A percentile compares a stretch with the other conserved stretches of the same genome.
Conservation (phyloP, 2,113 vertebrate species). For the Poecile atricapillus region DNA sequence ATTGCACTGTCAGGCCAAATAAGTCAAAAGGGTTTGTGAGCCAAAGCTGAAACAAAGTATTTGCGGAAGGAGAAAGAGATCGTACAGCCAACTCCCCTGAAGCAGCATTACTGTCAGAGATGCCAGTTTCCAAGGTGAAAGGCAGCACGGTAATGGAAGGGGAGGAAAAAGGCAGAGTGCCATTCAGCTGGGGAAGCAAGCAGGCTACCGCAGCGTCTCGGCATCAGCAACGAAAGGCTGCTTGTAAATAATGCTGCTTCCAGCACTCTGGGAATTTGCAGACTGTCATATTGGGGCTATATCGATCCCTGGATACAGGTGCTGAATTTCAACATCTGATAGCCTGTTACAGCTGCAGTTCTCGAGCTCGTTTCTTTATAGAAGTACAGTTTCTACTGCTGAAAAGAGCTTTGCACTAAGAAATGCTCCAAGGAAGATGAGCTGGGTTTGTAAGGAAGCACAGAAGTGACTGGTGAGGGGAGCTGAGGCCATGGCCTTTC, state of each 20-base stretch:
- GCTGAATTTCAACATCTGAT: not conserved
- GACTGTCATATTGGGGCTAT: not conserved
- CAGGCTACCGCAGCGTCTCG: not conserved
- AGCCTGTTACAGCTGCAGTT: not conserved
- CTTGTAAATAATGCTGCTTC: not conserved
- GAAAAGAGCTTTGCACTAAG: not conserved
- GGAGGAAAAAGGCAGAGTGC: not conserved
- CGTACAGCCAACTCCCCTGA: accelerated
- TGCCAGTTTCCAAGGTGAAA: not conserved
- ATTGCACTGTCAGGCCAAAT: not conserved
- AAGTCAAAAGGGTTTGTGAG: not conserved
- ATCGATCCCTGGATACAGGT: not conserved
- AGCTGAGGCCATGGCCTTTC: not conserved
- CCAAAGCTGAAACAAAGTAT: not conserved
- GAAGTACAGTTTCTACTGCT: not conserved
- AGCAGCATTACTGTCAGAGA: not conserved
- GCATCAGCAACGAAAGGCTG: not conserved
- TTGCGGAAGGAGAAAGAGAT: not conserved
- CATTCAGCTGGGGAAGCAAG: not conserved
- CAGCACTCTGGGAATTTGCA: not conserved
- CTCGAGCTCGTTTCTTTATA: not conserved
- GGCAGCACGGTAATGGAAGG: not conserved
- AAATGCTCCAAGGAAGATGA: not conserved
- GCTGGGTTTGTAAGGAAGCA: not conserved
- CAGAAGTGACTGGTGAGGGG: not conserved